Percentiles rank a stretch among this genome's conserved stretches.
Evolutionary conservation across 2,888 invertebrate species (phyloP).

Genomic region (Thecocarcelia acutangulata): DNA sequence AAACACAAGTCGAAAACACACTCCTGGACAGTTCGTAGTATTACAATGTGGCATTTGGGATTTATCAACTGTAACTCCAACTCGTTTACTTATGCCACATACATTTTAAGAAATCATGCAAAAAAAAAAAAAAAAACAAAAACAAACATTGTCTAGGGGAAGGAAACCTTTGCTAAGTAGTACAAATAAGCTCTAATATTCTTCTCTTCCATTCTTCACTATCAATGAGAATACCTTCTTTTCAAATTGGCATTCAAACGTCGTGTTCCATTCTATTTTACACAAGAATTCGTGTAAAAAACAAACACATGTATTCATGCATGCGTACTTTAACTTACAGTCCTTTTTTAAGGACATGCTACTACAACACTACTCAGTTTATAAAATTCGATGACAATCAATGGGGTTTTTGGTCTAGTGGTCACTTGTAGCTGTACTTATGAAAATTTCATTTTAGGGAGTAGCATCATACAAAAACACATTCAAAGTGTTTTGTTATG

Average conservation of each 20-base stretch:
- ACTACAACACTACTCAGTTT: slow-evolving; percentile 20
- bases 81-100: slow-evolving; percentile 18
- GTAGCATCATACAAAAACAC: slow-evolving; percentile 31
- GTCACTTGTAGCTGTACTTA: slow-evolving; percentile 70
- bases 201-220: neutral
- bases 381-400: slow-evolving; percentile 79
- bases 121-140: too few relatives aligned
- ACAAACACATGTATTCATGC: slow-evolving; percentile 22
- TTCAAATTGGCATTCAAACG: neutral
- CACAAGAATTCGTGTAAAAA: slow-evolving; percentile 15
- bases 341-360: slow-evolving; percentile 45
- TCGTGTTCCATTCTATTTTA: slow-evolving; percentile 13
- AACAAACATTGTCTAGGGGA: neutral
- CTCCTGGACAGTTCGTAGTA: slow-evolving; percentile 30
- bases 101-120: slow-evolving; percentile 4
- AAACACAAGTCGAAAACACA: slow-evolving; percentile 15
- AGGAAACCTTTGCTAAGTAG: neutral
- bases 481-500: slow-evolving; percentile 72
- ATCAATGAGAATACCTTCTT: neutral
- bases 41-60: slow-evolving; percentile 79
- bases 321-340: slow-evolving; percentile 27
- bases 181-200: neutral
- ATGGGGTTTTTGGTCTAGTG: slow-evolving; percentile 80
- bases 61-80: slow-evolving; percentile 78
- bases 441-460: slow-evolving; percentile 38